phyloP scores from a whole-genome alignment of 2,113 vertebrate genomes.

The Heloderma charlesbogerti region DNA sequence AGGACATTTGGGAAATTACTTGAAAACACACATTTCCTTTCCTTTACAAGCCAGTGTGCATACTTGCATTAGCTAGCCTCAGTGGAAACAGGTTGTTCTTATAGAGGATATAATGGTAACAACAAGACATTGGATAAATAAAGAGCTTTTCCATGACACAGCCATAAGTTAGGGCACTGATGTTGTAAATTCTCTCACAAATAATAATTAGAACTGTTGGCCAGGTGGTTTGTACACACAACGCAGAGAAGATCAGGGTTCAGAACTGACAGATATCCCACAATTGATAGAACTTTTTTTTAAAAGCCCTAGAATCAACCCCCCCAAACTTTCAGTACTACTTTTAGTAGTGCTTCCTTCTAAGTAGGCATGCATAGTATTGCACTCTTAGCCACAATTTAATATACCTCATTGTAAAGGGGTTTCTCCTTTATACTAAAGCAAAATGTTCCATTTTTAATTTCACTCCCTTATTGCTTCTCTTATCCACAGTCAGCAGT shows the following conservation, averaged over 20 bases:
- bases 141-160: too few relatives aligned
- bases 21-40: too few relatives aligned
- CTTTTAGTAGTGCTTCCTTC: not conserved
- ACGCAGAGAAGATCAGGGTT: not conserved
- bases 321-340: not conserved
- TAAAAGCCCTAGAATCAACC: not conserved
- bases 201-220: too few relatives aligned
- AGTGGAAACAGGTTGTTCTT: too few relatives aligned
- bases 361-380: not conserved
- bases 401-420: not conserved
- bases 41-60: too few relatives aligned
- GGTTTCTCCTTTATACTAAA: not conserved
- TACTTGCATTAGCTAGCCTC: too few relatives aligned
- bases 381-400: accelerated
- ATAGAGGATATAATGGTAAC: too few relatives aligned
- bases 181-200: too few relatives aligned
- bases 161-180: too few relatives aligned
- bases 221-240: not conserved
- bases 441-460: not conserved
- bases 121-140: too few relatives aligned
- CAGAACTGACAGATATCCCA: not conserved
- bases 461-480: not conserved
- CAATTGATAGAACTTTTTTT: not conserved
- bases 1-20: too few relatives aligned
- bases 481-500: conserved; percentile 21